Conservation (phyloP, 2,113 vertebrate species). For the Himantopus leucocephalus region DNA sequence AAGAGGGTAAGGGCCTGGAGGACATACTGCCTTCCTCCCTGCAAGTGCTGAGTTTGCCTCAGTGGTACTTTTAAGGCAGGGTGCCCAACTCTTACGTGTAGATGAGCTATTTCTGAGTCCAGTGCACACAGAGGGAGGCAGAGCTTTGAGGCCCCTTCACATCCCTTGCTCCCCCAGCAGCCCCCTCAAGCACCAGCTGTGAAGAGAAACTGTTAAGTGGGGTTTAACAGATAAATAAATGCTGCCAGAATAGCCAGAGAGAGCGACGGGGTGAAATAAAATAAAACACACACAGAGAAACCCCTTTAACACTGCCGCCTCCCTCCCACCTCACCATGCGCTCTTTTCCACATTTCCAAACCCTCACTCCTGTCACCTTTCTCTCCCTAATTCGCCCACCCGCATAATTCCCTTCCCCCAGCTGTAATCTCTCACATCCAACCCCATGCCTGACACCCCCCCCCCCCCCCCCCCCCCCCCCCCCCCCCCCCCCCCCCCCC, state of each 20-base stretch:
- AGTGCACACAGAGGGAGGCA: neutral
- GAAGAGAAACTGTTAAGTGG: neutral
- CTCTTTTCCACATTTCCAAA: neutral
- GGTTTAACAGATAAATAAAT: neutral
- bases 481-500: too few species aligned
- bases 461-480: too few species aligned
- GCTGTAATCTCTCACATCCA: neutral
- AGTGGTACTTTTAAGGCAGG: neutral
- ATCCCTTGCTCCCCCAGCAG: neutral
- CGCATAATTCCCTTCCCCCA: neutral
- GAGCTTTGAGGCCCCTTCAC: neutral
- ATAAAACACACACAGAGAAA: neutral
- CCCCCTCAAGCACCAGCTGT: neutral
- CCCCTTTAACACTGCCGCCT: rapidly evolving
- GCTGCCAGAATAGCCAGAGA: neutral
- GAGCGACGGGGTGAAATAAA: neutral
- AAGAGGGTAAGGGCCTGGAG: neutral
- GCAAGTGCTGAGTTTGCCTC: neutral
- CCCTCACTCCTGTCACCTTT: neutral
- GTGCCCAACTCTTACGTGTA: neutral
- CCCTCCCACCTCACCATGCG: rapidly evolving
- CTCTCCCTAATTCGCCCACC: neutral
- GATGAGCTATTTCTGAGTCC: neutral
- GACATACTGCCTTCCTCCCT: neutral
- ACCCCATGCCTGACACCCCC: neutral